Evolutionary conservation across 1,140 invertebrate genomes (phyloP).

Genomic region (Meteorus sp.): DNA sequence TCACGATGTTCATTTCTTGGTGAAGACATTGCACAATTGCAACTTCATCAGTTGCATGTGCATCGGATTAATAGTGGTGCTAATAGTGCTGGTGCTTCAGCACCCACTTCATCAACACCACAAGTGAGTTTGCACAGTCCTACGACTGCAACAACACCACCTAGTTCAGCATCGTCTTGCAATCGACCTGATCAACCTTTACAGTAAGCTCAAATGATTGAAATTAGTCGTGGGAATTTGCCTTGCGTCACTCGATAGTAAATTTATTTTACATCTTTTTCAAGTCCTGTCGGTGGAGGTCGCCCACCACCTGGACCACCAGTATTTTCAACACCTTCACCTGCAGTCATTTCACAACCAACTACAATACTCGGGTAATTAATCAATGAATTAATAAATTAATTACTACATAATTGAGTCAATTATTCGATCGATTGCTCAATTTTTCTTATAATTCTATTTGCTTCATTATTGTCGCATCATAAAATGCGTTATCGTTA

Average conservation of each 20-base stretch:
- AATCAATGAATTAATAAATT: conserved; percentile 10
- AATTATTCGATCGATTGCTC: conserved; percentile 17
- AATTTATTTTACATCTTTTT: conserved; percentile 27
- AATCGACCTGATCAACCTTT: conserved; percentile 42
- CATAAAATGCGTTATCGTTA: too few species aligned
- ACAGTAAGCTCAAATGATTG: conserved; percentile 41
- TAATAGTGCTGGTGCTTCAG: conserved; percentile 28
- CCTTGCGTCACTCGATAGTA: background rate
- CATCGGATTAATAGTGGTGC: conserved; percentile 51
- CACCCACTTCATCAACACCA: conserved; percentile 27
- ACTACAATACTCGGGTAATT: conserved; percentile 50
- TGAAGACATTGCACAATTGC: conserved; percentile 76
- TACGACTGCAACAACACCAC: conserved; percentile 25
- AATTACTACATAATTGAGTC: conserved; percentile 21
- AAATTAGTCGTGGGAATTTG: too few species aligned
- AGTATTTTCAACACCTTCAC: conserved; percentile 52
- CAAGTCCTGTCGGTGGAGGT: conserved; percentile 46
- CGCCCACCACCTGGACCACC: conserved; percentile 55
- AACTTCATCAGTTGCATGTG: conserved; percentile 69
- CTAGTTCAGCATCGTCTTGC: conserved; percentile 20
- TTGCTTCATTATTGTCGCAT: conserved; percentile 18
- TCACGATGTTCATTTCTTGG: conserved; percentile 83
- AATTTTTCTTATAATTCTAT: conserved; percentile 30
- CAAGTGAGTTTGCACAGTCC: background rate
- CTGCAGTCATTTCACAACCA: conserved; percentile 48